phyloP scores from a whole-genome alignment of 2,797 vertebrate genomes.

The Eidolon dupreanum region DNA sequence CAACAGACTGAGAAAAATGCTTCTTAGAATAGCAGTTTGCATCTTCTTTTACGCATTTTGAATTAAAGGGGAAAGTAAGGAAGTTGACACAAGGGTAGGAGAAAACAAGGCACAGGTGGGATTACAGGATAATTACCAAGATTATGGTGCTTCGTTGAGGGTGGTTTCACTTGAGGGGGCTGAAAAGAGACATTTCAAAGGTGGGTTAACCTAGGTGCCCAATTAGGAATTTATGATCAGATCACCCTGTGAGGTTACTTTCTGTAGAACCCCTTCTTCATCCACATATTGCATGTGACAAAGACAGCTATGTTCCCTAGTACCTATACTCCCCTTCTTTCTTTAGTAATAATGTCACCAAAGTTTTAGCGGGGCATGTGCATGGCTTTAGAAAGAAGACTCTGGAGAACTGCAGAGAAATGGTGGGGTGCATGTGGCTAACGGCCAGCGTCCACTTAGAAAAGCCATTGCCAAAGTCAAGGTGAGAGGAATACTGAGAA shows the following conservation, averaged over 20 bases:
- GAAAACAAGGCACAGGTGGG: neutral
- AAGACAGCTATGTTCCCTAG: neutral
- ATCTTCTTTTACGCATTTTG: neutral
- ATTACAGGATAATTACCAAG: neutral
- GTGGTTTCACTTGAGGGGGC: neutral
- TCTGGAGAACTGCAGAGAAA: neutral
- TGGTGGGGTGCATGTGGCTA: neutral
- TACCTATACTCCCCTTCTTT: neutral
- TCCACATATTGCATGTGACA: neutral
- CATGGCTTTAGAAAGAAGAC: neutral
- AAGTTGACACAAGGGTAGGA: neutral
- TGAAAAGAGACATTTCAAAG: neutral
- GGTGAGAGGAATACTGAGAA: neutral
- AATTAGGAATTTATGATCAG: neutral
- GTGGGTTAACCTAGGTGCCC: neutral
- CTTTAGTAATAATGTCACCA: neutral
- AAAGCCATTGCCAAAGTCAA: neutral
- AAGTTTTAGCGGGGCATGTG: neutral
- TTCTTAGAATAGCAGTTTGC: neutral
- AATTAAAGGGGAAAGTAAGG: neutral
- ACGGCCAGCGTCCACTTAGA: neutral
- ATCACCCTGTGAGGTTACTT: neutral
- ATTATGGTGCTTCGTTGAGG: neutral
- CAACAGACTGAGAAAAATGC: neutral
- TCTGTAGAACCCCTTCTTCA: neutral